Base-by-base conservation (phyloP, 2,797 vertebrate genomes). In the Myiothlypis chrysogaster region DNA sequence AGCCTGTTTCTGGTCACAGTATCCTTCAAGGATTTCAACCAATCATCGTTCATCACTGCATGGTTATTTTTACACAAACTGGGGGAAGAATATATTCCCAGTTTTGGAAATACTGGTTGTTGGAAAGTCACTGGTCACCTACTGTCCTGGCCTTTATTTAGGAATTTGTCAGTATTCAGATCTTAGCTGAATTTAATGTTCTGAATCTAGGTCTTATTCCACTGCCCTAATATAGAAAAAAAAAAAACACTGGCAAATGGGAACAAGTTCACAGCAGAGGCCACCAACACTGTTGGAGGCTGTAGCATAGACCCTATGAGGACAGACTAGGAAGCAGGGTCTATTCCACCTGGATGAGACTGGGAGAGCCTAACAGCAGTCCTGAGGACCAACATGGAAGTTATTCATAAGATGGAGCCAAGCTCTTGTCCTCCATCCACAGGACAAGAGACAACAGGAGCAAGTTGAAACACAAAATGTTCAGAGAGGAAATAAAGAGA, bases 241-340 rank as follows among this genome's bases (percentile, higher is more conserved):
- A 75, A 49, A 30, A 52, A 71, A 21, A 0, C n/a, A 63, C 27
- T 8, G 44, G 41, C 34, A 34, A 91, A 63, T 30, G 30, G 27
- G 37, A 85, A 52, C 1, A 20, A 52, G 46, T 27, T 63, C 50
- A 35, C n/a, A 57, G 39, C 22, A 84, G 55, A 79, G 12, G 24
- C 34, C 35, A 52, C 18, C 11, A 43, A 30, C 18, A 8, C 2
- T 34, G 15, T 0, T 1, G 0, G 23, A 11, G n/a, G 46, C 46
- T n/a, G n/a, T 8, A 53, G 75, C 25, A 50, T 10, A 57, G 27
- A 46, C 20, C 4, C 25, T 37, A 1, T 7, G n/a, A 78, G n/a
- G 32, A 68, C 1, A 30, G 50, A 15, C 6, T 7, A 11, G 3
- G 13, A 9, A 70, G 12, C 1, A 6, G 5, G 12, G 4, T 34